Base-by-base conservation (phyloP, 1,140 invertebrate species). In the Drosophila nebulosa region DNA sequence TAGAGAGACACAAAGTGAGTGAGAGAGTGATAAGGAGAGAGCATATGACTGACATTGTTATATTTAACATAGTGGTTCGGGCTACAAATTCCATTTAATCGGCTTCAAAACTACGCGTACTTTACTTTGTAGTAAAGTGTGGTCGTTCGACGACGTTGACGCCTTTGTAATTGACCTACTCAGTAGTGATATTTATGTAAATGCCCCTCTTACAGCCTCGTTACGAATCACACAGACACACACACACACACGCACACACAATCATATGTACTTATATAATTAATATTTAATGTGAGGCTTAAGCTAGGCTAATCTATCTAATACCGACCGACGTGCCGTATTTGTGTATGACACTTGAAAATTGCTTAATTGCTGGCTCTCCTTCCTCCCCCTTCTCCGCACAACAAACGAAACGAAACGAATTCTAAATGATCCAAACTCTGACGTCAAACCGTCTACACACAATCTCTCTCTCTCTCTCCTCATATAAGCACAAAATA, bases 391-490 rank as follows among this genome's bases (percentile, higher is more conserved):
- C 18, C 39, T 1, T 18, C 39, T 2, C 39, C 18, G 39, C 16
- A 12, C 16, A 42, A 46, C 16, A 46, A 1, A 30, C 27, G 4
- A 46, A 46, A 46, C 16, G 18, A 46, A 46, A 46, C 9, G 39
- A 42, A 18, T 18, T 18, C n/a, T 5, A 42, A 42, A 42, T 42
- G 14, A 46, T 46, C 39, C 39, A n/a, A 46, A 46, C 39, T 84
- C 55, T 84, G 80, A 85, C 80, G 80, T 85, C 80, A 85, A 86
- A 55, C 59, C 55, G 74, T 76, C 73, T 76, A 60, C 66, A 57
- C 21, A 46, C 39, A 46, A 46, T 46, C 39, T 46, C 16, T 30
- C 27, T 30, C 27, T n/a, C n/a, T n/a, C n/a, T n/a, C n/a, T n/a
- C n/a, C n/a, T 42, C 39, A 51, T 30, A 18, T 30, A 55, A 55